phyloP scores from a whole-genome alignment of 2,888 invertebrate genomes.

The Helicoverpa assulta region DNA sequence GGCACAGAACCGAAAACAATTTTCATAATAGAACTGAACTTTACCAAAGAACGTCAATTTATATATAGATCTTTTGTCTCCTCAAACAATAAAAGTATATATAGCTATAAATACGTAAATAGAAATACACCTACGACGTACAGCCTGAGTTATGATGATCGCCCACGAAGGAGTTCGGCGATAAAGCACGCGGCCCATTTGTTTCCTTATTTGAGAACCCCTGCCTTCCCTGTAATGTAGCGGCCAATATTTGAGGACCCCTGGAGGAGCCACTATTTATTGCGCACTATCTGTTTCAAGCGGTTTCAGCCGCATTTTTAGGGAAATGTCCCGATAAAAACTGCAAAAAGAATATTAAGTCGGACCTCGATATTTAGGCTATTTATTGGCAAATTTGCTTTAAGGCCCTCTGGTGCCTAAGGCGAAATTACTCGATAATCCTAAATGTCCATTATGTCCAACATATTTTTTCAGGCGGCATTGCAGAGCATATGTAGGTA shows the following conservation, averaged over 20 bases:
- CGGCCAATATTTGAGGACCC: not conserved
- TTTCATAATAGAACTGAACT: not conserved
- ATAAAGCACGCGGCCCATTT: slow-evolving; percentile 59
- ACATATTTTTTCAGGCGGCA: too few relatives aligned
- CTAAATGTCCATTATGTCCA: too few relatives aligned
- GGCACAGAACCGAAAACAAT: not conserved
- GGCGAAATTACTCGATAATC: too few relatives aligned
- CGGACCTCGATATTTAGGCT: too few relatives aligned
- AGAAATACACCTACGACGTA: slow-evolving; percentile 13
- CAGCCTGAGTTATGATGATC: slow-evolving; percentile 53
- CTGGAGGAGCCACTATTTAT: not conserved
- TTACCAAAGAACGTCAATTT: not conserved
- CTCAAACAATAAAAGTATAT: not conserved
- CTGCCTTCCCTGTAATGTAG: slow-evolving; percentile 19
- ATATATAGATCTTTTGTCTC: not conserved
- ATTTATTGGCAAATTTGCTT: too few relatives aligned
- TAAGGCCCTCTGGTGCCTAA: too few relatives aligned
- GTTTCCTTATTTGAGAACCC: slow-evolving; percentile 45
- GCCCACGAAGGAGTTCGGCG: slow-evolving; percentile 50
- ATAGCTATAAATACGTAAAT: not conserved
- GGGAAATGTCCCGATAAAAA: too few relatives aligned
- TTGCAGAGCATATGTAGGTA: too few relatives aligned
- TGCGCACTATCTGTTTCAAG: not conserved
- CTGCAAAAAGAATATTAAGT: too few relatives aligned
- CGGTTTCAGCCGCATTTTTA: not conserved